Conservation (phyloP, 2,113 vertebrate genomes). For the Hippocampus guttulatus region DNA sequence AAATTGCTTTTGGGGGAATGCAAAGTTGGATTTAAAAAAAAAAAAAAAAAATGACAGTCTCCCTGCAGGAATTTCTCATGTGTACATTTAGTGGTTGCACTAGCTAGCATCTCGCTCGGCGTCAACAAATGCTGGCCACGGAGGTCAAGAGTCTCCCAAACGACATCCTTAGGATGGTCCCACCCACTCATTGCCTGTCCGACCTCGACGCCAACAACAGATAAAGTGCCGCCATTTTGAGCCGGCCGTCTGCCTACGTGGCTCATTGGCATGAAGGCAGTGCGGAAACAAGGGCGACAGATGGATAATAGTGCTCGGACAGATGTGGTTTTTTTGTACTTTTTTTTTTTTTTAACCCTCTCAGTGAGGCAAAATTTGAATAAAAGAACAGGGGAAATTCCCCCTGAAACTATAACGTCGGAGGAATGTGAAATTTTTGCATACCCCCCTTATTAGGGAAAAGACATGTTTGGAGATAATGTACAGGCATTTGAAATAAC, state of each 20-base stretch:
- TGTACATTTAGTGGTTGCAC: neutral
- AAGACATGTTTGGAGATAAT: neutral
- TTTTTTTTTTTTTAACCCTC: constrained; percentile 6
- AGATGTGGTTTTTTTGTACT: constrained; percentile 32
- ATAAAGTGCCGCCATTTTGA: constrained; percentile 45
- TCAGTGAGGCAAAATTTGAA: constrained; percentile 1
- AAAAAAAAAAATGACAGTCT: no score
- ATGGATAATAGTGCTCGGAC: constrained; percentile 47
- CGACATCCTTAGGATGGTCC: constrained; percentile 45
- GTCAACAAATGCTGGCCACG: constrained; percentile 26
- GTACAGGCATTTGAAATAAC: neutral
- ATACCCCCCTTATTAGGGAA: constrained; percentile 18
- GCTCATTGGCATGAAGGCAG: constrained; percentile 47
- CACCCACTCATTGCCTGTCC: constrained; percentile 25
- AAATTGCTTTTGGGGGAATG: neutral
- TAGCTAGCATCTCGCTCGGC: constrained; percentile 33
- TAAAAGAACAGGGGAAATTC: constrained; percentile 6
- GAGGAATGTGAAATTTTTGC: neutral
- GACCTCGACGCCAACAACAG: constrained; percentile 12
- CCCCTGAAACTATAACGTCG: neutral
- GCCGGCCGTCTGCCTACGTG: constrained; percentile 43
- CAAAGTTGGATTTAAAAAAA: neutral
- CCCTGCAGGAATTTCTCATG: neutral
- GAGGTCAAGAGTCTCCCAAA: constrained; percentile 70
- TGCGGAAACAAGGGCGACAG: constrained; percentile 20